Evolutionary conservation across 2,888 invertebrate species (phyloP).

Genomic region (Athalia rosae): DNA sequence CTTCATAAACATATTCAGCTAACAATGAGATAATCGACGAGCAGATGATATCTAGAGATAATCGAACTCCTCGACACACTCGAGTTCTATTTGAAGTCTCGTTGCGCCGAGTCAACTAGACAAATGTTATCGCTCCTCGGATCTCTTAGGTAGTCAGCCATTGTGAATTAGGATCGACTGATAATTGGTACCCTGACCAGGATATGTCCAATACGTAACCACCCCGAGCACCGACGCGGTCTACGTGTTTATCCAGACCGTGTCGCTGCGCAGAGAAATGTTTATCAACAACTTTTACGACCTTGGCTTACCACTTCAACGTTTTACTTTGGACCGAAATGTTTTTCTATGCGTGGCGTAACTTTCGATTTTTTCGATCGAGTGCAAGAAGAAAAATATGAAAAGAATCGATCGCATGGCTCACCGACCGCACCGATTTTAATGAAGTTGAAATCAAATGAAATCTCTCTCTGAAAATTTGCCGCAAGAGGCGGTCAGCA

Average conservation of each 20-base stretch:
- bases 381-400: neutral
- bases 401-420: no score
- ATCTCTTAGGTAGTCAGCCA: slow-evolving; percentile 39
- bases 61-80: neutral
- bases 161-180: slow-evolving; percentile 40
- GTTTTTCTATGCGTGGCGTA: neutral
- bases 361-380: neutral
- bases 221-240: no score
- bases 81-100: neutral
- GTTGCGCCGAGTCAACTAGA: slow-evolving; percentile 25
- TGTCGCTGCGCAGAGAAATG: neutral
- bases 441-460: no score
- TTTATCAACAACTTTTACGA: neutral
- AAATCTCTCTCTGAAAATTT: no score
- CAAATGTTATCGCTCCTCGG: slow-evolving; percentile 33
- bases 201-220: neutral
- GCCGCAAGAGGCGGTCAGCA: no score
- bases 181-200: slow-evolving; percentile 31
- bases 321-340: neutral
- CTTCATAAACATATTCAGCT: neutral
- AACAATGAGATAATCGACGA: slow-evolving; percentile 12
- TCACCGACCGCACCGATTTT: no score
- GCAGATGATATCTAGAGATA: neutral
- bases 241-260: neutral
- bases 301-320: neutral